Evolutionary conservation across 2,113 vertebrate genomes (phyloP), one percentile per base, ranked within the genome.

Genomic region (Elephas maximus): DNA sequence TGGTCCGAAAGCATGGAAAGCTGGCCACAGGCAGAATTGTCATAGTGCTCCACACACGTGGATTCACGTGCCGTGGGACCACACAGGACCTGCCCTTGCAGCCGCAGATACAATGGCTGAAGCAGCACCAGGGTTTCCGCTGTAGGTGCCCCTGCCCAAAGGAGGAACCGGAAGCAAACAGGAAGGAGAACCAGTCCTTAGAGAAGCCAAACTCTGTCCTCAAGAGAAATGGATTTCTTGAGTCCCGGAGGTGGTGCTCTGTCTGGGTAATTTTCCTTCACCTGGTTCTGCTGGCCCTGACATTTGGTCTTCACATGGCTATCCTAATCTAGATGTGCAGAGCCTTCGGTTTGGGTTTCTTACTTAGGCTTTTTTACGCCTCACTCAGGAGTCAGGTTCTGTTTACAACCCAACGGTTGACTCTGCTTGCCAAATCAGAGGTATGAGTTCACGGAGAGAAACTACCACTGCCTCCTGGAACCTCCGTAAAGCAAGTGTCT

Each of bases 371-470:
- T 71, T 41, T 44, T 63, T 28, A 5, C 17, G 28, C 5, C 23
- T 71, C 37, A 33, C 28, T 24, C 21, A 3, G 37, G 88, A 81
- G 37, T 82, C 60, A 0, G 44, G 67, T 91, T 96, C 81, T 90
- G 87, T 93, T 97, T 86, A 81, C 87, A 65, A 23, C 57, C 1
- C 17, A 93, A 37, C 83, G 71, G 21, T 80, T 48, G 23, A 51
- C n/a, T 0, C 28, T 17, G 41, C 57, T 90, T 12, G 81, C 95
- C 92, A 67, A 14, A 2, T 4, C 2, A 1, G 33, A 85, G 73
- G 77, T 62, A 26, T 92, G 69, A 88, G 45, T 28, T 86, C 62
- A 48, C 7, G 0, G 21, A 57, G 84, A 71, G 37, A 26, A 18
- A 83, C 65, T 30, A 33, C 51, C 6, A 1, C 21, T 18, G 21